phyloP scores from a whole-genome alignment of 30 jellyfish, hydroid and myxozoan species.

The Catostylus mosaicus region DNA sequence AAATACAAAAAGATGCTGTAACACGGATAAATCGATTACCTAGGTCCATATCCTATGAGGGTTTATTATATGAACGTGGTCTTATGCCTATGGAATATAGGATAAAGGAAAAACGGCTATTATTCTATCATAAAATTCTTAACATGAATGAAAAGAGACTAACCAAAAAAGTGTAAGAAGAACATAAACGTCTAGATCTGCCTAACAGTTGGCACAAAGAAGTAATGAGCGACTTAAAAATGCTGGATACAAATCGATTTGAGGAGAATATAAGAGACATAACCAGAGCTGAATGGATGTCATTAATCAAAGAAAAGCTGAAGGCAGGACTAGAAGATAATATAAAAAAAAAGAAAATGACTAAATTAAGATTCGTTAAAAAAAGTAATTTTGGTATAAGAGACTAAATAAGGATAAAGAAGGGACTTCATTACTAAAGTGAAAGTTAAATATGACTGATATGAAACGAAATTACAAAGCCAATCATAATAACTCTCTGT shows the following conservation, averaged over 20 bases:
- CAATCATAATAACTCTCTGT: too few relatives aligned
- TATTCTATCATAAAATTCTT: slow-evolving; percentile 2
- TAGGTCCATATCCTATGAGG: slow-evolving; percentile 21
- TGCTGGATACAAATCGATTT: slow-evolving; percentile 16
- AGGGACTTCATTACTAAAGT: too few relatives aligned
- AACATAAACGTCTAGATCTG: slow-evolving; percentile 28
- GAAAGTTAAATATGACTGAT: too few relatives aligned
- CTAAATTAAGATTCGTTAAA: too few relatives aligned
- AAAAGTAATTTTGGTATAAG: too few relatives aligned
- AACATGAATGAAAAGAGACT: slow-evolving; percentile 29
- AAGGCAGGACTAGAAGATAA: too few relatives aligned
- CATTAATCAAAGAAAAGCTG: too few relatives aligned
- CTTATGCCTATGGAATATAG: slow-evolving; percentile 39
- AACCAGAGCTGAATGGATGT: too few relatives aligned
- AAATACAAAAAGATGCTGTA: slow-evolving; percentile 33
- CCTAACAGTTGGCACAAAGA: slow-evolving; percentile 37
- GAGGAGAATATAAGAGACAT: too few relatives aligned
- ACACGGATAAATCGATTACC: slow-evolving; percentile 17
- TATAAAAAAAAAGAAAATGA: too few relatives aligned
- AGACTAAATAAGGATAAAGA: too few relatives aligned
- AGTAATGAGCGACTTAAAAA: slow-evolving; percentile 23
- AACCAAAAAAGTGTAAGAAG: slow-evolving; percentile 21
- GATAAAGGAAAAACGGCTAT: slow-evolving; percentile 16
- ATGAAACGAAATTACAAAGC: too few relatives aligned
- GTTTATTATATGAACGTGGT: slow-evolving; percentile 23